Conservation (phyloP, 1,140 invertebrate genomes). For the Orchesella cincta region DNA sequence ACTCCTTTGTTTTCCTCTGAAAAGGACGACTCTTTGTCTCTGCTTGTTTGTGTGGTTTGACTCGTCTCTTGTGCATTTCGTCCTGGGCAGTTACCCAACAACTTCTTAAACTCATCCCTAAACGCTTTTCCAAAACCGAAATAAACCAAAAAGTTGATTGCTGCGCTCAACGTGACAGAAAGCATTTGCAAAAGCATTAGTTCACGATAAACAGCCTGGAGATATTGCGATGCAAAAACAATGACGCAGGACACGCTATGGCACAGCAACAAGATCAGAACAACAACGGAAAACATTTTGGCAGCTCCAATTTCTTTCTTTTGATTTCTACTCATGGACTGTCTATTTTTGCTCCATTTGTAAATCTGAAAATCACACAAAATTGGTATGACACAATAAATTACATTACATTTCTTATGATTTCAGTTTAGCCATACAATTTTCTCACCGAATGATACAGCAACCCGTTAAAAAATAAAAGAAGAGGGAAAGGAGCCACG, state of each 20-base stretch:
- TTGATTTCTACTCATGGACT: neutral
- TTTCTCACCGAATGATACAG: constrained; percentile 16
- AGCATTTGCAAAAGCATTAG: neutral
- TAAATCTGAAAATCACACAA: too few relatives aligned
- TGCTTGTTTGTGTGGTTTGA: too few relatives aligned
- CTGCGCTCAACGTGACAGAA: neutral
- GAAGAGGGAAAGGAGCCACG: neutral
- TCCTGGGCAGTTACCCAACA: too few relatives aligned
- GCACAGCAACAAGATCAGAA: neutral
- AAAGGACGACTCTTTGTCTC: too few relatives aligned
- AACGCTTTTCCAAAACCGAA: neutral
- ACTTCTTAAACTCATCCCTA: neutral
- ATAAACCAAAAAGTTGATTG: neutral
- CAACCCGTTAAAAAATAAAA: neutral
- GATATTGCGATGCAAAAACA: neutral
- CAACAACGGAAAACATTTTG: constrained; percentile 3
- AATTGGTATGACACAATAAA: too few relatives aligned
- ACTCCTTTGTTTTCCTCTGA: too few relatives aligned
- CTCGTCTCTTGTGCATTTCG: too few relatives aligned
- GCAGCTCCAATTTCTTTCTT: neutral
- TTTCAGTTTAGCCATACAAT: too few relatives aligned
- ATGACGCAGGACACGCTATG: neutral
- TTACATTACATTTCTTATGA: too few relatives aligned
- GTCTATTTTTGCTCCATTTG: neutral
- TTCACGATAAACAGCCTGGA: neutral